These are phyloP conservation scores for Antheraea assamensis DNA, from an alignment of 2,888 invertebrate species.

Conservation along the genomic window DNA sequence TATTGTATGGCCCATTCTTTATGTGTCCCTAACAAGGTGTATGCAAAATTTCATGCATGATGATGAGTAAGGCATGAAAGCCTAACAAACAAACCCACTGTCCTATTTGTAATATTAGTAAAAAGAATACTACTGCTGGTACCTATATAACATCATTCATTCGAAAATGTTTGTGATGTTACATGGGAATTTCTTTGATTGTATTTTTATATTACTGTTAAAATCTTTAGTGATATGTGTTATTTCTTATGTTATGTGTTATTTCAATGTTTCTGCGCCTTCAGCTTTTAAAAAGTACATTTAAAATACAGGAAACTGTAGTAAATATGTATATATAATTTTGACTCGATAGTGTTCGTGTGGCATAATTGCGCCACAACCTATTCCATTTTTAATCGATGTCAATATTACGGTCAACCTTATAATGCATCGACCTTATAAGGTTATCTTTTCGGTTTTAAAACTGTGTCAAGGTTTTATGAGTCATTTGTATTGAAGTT, in stretches of 20 bases:
- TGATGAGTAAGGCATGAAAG: no score
- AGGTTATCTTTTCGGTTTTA: slow-evolving; percentile 2
- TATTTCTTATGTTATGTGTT: neutral
- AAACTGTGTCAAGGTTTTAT: slow-evolving; percentile 5
- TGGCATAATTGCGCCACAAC: neutral
- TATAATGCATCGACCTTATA: neutral
- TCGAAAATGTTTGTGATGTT: neutral
- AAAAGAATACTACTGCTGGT: no score
- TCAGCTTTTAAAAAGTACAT: neutral
- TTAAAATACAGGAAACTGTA: neutral
- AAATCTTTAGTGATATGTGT: neutral
- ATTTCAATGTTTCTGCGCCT: neutral
- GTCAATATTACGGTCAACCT: neutral
- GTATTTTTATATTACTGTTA: neutral
- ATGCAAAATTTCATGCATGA: no score
- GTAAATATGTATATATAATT: neutral
- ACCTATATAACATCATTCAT: neutral
- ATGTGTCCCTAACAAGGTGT: no score
- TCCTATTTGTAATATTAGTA: no score
- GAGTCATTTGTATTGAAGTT: neutral
- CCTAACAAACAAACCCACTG: no score
- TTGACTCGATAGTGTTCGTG: neutral
- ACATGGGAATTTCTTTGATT: neutral
- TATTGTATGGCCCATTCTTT: no score
- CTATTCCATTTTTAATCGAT: neutral